phyloP scores from a whole-genome alignment of 2,797 vertebrate genomes.

The Enteromius thamalakanensis region DNA sequence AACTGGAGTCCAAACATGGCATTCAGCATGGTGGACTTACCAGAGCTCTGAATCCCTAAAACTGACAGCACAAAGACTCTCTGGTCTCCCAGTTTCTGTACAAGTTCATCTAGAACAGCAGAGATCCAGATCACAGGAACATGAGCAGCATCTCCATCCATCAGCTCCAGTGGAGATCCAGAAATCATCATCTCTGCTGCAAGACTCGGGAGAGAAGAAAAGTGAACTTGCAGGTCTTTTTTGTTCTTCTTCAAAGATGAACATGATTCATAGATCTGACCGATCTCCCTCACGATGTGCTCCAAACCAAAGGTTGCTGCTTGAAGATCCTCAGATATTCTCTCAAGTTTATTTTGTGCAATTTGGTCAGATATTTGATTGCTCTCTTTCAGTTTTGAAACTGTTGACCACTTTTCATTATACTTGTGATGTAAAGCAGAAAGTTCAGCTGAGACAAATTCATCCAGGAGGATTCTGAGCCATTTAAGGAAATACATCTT shows the following conservation, averaged over 20 bases:
- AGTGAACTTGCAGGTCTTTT: background rate
- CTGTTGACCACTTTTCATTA: too few species aligned
- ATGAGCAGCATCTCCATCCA: background rate
- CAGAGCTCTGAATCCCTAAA: background rate
- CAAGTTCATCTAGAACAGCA: background rate
- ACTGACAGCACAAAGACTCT: background rate
- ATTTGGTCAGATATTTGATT: too few species aligned
- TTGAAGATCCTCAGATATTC: too few species aligned
- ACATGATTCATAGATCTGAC: background rate
- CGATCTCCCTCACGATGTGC: background rate
- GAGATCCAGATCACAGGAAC: background rate
- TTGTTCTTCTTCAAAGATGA: background rate
- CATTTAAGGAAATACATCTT: too few species aligned
- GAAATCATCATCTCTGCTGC: background rate
- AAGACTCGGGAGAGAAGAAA: background rate
- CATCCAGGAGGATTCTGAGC: too few species aligned
- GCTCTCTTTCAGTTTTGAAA: too few species aligned
- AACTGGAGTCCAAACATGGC: conserved; percentile 82
- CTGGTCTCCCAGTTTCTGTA: background rate
- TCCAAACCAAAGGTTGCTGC: too few species aligned
- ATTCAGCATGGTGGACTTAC: conserved; percentile 80
- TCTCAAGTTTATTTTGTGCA: too few species aligned
- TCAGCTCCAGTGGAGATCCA: background rate
- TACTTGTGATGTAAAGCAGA: too few species aligned
- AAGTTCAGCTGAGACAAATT: too few species aligned